phyloP scores from a whole-genome alignment of 2,888 invertebrate genomes.

The Callinectes sapidus region DNA sequence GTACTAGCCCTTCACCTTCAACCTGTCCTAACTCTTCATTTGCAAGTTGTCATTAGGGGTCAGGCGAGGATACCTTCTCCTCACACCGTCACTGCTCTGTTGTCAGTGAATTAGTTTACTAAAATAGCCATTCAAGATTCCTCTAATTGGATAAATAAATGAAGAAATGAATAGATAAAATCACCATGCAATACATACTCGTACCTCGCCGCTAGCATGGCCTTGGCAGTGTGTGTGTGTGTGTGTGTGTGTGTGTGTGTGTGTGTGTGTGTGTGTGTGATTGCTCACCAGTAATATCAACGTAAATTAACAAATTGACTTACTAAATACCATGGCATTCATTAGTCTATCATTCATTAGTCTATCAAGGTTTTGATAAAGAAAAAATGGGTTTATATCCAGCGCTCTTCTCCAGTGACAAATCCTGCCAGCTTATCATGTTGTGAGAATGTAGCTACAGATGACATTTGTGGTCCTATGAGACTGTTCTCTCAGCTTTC shows the following conservation, averaged over 20 bases:
- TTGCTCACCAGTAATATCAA: neutral
- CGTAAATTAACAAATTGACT: neutral
- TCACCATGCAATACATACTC: neutral
- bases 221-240: neutral
- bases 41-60: neutral
- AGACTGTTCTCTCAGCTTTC: neutral
- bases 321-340: neutral
- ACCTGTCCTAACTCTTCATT: neutral
- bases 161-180: neutral
- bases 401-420: neutral
- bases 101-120: neutral
- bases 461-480: neutral
- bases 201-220: neutral
- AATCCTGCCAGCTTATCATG: neutral
- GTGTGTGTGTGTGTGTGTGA: neutral
- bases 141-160: neutral
- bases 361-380: too few species aligned
- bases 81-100: neutral
- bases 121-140: neutral
- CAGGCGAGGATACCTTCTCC: neutral
- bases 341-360: too few species aligned
- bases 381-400: too few species aligned
- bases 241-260: too few species aligned
- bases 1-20: neutral
- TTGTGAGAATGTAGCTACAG: neutral